Percentiles rank a stretch among this genome's conserved stretches.
Conservation (phyloP, 35 echinoderm and acorn worm genomes). For the Hemicentrotus pulcherrimus region DNA sequence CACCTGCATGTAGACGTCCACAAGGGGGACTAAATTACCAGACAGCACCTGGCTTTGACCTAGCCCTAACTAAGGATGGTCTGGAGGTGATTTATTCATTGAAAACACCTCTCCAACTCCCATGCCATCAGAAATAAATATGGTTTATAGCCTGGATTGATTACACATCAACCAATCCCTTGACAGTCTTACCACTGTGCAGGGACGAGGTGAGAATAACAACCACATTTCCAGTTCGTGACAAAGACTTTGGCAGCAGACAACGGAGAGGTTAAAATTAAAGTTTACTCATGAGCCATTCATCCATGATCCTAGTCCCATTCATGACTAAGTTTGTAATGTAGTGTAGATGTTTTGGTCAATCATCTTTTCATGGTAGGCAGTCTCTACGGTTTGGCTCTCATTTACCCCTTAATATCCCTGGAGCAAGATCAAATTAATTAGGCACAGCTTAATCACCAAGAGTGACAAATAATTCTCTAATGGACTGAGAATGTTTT, state of each 20-base stretch:
- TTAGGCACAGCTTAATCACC: slow-evolving; percentile 1
- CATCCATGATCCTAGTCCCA: neutral
- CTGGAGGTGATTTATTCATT: neutral
- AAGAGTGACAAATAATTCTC: neutral
- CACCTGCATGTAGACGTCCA: neutral
- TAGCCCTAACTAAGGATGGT: neutral
- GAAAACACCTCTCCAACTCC: neutral
- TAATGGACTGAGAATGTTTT: neutral
- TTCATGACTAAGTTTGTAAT: neutral
- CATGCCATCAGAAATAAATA: neutral
- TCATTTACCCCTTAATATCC: neutral
- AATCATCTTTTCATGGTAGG: neutral
- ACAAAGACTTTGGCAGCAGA: neutral
- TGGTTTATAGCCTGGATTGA: neutral
- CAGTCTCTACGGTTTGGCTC: neutral
- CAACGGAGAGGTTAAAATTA: neutral
- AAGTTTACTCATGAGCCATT: neutral
- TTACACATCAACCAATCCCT: neutral
- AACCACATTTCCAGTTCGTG: neutral
- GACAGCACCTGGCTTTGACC: neutral
- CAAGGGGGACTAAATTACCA: neutral
- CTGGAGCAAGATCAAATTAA: slow-evolving; percentile 2
- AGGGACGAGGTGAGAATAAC: neutral
- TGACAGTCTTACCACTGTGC: neutral
- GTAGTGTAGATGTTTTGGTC: neutral